Base-by-base conservation (phyloP, 2,797 vertebrate genomes). In the Clarias platycephalus region DNA sequence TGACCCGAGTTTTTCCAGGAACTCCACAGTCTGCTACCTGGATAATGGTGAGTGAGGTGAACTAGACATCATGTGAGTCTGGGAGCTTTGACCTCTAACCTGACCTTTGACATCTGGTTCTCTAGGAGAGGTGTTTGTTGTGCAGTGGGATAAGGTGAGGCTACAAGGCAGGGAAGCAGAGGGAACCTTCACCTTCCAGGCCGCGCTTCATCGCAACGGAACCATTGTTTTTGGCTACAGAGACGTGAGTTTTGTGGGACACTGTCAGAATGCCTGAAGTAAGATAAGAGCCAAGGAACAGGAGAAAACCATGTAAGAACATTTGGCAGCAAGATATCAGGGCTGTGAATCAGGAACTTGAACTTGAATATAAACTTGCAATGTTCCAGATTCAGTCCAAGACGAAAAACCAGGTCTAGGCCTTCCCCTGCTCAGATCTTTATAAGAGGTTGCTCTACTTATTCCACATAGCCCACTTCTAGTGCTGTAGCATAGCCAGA, bases 121-220 rank as follows among this genome's bases (percentile, higher is more conserved):
- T 60, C 68, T 90, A 98, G 98, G 98, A 81, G 95, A 97, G 0
- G 90, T 95, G 15, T 97, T 99, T 79, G 96, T 98, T 83, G 97
- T 97, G 83, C 96, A 98, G 92, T 99, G 98, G 98, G 96, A 99
- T 91, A 95, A 94, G 1, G 97, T 99, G 49, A 95, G 95, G 44
- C 93, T 99, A 0, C 97, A 98, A 87, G 96, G 96, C 72, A 91
- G 95, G 81, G 97, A 98, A 88, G 91, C 93, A 2, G 84, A 93
- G 80, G 98, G 97, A 83, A 91, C 94, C 66, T 99, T 99, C 89
- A 97, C 96, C 31, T 99, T 99, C 91, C 98, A 99, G 90, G 95
- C 94, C 0, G 95, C 93, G n/a, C 94, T 99, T 74, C 93, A 96
- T 90, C 94, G 79, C 44, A 95, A 95, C 0, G 98, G 98, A 28